Evolutionary conservation across 2,888 invertebrate genomes (phyloP), one percentile per base, ranked within the genome.

Genomic region (Diplazon laetatorius): DNA sequence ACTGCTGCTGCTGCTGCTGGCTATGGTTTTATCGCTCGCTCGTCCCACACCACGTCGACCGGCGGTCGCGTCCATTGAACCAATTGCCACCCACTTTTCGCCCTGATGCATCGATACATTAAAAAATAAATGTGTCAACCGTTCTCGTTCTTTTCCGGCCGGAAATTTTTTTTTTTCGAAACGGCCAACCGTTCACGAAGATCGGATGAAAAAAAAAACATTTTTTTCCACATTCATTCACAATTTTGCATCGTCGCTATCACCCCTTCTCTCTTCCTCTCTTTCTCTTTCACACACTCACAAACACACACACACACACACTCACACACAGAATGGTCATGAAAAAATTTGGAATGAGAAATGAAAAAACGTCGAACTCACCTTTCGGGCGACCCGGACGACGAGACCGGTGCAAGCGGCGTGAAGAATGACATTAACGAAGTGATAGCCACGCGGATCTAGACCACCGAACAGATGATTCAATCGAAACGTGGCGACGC

Each of bases 371-470:
- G 14, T 37, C 9, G 37, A 72, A 70, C 84, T 85, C 59, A 96
- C 92, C 76, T 94, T 93, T 72, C 95, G 93, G 1, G 96, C 96
- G 57, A 96, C 93, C 80, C 94, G 93, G 68, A 97, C 96, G 82
- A 98, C 96, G 75, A 98, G 92, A 1, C 94, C 95, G 0, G 97
- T 97, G 80, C 97, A 96, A 74, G 95, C 92, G 83, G 96, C 95
- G 91, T 98, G 98, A 78, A 98, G 94, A 72, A 97, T 91, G 76
- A 98, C 94, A 92, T 97, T 97, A 85, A 95, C 94, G 85, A 97
- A 92, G 91, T 98, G 98, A 92, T 96, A 98, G 86, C 97, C 96
- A 92, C 94, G 94, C 14, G 96, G 96, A 83, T 94, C 94, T 87
- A 95, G 94, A 76, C 96, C 96, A 83, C 95, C 95, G 81, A 95